A percentile compares a stretch with the other conserved stretches of the same genome.
Evolutionary conservation across 2,888 invertebrate genomes (phyloP).

Genomic region (Lepidonotus clava): DNA sequence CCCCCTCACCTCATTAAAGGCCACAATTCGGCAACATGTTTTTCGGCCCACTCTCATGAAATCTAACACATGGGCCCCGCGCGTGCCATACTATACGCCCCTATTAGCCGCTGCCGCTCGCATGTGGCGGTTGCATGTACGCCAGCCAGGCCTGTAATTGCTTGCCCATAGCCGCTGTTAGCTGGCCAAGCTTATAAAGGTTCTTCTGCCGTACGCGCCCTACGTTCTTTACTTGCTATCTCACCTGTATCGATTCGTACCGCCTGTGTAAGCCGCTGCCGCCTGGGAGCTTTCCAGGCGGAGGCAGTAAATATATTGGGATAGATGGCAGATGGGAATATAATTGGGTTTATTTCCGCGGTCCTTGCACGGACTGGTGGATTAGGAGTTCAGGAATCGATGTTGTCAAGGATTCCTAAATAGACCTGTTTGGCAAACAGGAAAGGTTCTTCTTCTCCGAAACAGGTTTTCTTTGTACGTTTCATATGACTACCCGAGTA

Average conservation of each 20-base stretch:
- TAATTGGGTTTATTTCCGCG: no score
- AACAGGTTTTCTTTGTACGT: no score
- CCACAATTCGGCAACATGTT: slow-evolving; percentile 19
- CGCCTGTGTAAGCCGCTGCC: no score
- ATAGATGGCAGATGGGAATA: no score
- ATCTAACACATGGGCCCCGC: not conserved
- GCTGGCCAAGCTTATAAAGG: slow-evolving; percentile 21
- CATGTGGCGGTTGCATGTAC: slow-evolving; percentile 12
- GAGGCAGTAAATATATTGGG: no score
- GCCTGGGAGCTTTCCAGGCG: no score
- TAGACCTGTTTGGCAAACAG: no score
- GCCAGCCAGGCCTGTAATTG: not conserved
- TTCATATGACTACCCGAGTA: no score
- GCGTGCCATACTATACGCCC: slow-evolving; percentile 3
- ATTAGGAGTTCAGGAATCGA: no score
- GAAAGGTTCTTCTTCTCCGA: no score
- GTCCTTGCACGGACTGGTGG: no score
- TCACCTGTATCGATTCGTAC: slow-evolving; percentile 39
- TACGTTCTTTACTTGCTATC: not conserved
- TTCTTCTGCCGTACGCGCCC: not conserved
- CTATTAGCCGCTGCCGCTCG: not conserved
- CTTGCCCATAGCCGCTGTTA: slow-evolving; percentile 7
- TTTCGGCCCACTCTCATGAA: not conserved
- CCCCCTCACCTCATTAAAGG: slow-evolving; percentile 13
- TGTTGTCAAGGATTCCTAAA: no score